Conservation (phyloP, 2,113 vertebrate genomes). For the Bos taurus region ARS-UCD2.0 NC_037334.1:67186501-67187000, state of each 20-base stretch:
- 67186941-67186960: background rate
- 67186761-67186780: background rate
- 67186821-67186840: background rate
- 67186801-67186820: background rate
- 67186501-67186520: background rate
- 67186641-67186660: background rate
- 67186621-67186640: background rate
- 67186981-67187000: constrained; percentile 2
- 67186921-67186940: background rate
- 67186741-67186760: background rate
- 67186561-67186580: background rate
- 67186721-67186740: background rate
- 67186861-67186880: background rate
- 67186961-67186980: background rate
- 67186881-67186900: background rate
- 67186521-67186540: background rate
- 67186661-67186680: background rate
- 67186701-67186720: background rate
- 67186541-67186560: background rate
- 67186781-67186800: background rate
- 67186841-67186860: background rate
- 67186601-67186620: background rate
- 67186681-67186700: background rate
- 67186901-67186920: background rate
- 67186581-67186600: background rate